Conservation (phyloP, 2,888 invertebrate species). For the Drosophila neutralis region DNA sequence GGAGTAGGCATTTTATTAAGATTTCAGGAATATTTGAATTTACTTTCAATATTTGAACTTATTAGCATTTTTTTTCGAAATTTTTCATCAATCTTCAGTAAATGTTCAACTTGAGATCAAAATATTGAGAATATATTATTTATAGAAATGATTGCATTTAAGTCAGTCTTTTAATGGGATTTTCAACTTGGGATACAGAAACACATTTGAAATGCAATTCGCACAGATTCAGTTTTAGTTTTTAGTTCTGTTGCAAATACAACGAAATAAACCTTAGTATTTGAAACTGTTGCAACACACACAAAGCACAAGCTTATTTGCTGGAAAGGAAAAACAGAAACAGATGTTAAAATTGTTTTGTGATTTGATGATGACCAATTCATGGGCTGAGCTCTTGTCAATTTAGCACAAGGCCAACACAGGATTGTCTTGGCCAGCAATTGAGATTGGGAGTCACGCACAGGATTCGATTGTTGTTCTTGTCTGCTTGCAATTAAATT, state of each 20-base stretch:
- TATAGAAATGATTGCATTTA: background rate
- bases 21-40: background rate
- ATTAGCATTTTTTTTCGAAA: background rate
- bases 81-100: background rate
- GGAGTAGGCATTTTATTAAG: background rate
- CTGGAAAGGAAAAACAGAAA: constrained; percentile 10
- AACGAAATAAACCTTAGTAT: background rate
- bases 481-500: constrained; percentile 31
- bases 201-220: background rate
- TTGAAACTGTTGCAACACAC: background rate
- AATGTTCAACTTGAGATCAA: background rate
- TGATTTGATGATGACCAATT: constrained; percentile 14
- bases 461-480: constrained; percentile 1
- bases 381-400: background rate
- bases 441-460: constrained; percentile 23
- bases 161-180: background rate
- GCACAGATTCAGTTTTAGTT: background rate
- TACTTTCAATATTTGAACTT: background rate
- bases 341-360: constrained; percentile 12
- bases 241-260: background rate
- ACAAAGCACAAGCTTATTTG: background rate
- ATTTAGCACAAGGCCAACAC: constrained; percentile 16
- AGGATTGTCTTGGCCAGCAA: background rate
- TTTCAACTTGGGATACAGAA: background rate
- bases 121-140: background rate